Evolutionary conservation across 2,113 vertebrate genomes (phyloP).

Genomic region (Cyphomyrus discorhynchus): DNA sequence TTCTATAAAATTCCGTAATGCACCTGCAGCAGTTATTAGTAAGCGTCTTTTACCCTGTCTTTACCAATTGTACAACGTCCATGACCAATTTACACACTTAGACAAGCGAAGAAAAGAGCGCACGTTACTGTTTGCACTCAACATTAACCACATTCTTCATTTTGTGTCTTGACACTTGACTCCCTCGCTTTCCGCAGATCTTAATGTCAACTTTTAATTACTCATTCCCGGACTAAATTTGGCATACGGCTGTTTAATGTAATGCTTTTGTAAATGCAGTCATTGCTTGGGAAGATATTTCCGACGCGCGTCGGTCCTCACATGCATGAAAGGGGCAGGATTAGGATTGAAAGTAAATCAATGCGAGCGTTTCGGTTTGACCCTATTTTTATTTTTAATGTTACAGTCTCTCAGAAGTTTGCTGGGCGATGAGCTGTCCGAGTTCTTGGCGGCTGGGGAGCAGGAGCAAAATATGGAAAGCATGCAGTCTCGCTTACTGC

Average conservation of each 20-base stretch:
- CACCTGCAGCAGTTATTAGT: not conserved
- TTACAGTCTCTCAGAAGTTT: conserved; percentile 40
- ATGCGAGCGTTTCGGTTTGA: not conserved
- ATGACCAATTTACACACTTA: not conserved
- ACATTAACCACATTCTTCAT: not conserved
- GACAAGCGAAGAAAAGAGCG: not conserved
- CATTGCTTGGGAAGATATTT: not conserved
- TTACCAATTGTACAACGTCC: not conserved
- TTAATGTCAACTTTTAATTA: not conserved
- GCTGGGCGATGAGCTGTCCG: conserved; percentile 44
- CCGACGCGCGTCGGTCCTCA: not conserved
- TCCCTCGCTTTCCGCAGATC: not conserved
- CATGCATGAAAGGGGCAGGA: not conserved
- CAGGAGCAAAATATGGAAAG: conserved; percentile 19
- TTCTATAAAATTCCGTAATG: not conserved
- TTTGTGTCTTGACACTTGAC: not conserved
- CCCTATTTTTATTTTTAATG: not conserved
- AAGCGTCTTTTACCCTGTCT: not conserved
- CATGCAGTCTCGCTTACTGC: conserved; percentile 42
- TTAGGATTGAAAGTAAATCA: not conserved
- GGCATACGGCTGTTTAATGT: not conserved
- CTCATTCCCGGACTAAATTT: not conserved
- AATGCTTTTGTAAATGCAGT: not conserved
- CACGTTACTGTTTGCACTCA: not conserved
- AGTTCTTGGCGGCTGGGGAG: conserved; percentile 38